These are phyloP conservation scores for Pungitius pungitius DNA, from an alignment of 2,113 vertebrate genomes.

Conservation along the genomic window DNA sequence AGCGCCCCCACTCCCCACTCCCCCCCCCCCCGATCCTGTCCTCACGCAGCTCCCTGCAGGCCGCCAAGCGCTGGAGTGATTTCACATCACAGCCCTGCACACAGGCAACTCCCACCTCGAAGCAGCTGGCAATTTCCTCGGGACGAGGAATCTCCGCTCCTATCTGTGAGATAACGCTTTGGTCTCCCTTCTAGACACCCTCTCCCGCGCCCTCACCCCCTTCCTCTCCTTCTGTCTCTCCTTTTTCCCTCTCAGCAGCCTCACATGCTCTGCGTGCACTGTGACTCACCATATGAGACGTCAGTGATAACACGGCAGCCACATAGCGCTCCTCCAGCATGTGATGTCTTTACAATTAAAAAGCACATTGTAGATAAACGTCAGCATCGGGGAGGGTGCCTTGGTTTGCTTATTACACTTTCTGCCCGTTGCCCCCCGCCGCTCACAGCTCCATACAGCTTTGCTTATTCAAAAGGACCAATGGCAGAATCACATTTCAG, in stretches of 20 bases:
- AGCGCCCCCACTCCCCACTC: conserved; percentile 16
- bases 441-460: conserved; percentile 3
- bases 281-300: conserved; percentile 48
- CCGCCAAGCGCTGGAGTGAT: conserved; percentile 47
- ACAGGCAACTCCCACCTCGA: conserved; percentile 26
- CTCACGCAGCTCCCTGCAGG: conserved; percentile 29
- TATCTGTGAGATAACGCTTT: conserved; percentile 50
- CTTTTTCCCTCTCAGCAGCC: conserved; percentile 20
- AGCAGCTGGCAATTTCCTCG: conserved; percentile 57
- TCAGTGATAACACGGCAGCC: conserved; percentile 45
- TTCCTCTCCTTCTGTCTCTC: conserved; percentile 1
- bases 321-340: conserved; percentile 5
- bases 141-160: conserved; percentile 52
- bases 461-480: background rate
- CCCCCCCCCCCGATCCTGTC: conserved; percentile 4
- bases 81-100: conserved; percentile 48
- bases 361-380: conserved; percentile 45
- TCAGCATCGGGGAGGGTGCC: conserved; percentile 15
- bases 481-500: conserved; percentile 1
- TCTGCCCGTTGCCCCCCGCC: background rate
- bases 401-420: background rate
- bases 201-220: background rate
- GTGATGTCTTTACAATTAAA: conserved; percentile 36
- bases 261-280: conserved; percentile 44
- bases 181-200: conserved; percentile 11